Evolutionary conservation across 2,797 vertebrate species (phyloP).

Genomic region (Melanotaenia trifasciata): DNA sequence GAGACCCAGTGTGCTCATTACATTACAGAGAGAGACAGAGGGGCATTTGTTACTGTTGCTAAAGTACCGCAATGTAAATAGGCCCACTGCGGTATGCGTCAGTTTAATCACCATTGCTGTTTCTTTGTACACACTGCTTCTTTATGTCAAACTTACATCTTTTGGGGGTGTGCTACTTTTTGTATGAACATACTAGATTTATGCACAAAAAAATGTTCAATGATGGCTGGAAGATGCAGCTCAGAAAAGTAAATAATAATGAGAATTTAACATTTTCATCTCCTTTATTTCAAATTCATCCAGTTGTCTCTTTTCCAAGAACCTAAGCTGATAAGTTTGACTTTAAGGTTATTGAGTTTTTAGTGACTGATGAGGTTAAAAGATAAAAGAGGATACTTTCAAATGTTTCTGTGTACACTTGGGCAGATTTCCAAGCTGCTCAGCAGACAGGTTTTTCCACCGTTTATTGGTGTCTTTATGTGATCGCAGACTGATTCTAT

Average conservation of each 20-base stretch:
- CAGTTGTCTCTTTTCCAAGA: no score
- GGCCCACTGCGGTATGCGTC: conserved; percentile 29
- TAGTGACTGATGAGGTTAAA: neutral
- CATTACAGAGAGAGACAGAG: conserved; percentile 50
- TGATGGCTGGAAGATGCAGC: no score
- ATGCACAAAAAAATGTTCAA: no score
- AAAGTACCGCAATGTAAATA: conserved; percentile 45
- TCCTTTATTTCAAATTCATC: no score
- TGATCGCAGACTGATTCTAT: conserved; percentile 8
- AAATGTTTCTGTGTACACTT: neutral
- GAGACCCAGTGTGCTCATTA: conserved; percentile 48
- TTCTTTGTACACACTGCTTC: neutral
- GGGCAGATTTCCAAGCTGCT: neutral
- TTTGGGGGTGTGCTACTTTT: neutral
- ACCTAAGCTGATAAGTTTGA: neutral
- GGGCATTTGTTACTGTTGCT: conserved; percentile 42
- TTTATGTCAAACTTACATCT: neutral
- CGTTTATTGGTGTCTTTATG: neutral
- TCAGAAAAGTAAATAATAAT: no score
- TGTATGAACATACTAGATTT: no score
- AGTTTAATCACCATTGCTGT: conserved; percentile 33
- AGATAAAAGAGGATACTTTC: neutral
- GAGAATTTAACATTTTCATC: no score
- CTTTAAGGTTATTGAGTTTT: neutral
- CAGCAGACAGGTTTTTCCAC: neutral